Conservation (phyloP, 1,140 invertebrate species). For the Zaprionus lachaisei region DNA sequence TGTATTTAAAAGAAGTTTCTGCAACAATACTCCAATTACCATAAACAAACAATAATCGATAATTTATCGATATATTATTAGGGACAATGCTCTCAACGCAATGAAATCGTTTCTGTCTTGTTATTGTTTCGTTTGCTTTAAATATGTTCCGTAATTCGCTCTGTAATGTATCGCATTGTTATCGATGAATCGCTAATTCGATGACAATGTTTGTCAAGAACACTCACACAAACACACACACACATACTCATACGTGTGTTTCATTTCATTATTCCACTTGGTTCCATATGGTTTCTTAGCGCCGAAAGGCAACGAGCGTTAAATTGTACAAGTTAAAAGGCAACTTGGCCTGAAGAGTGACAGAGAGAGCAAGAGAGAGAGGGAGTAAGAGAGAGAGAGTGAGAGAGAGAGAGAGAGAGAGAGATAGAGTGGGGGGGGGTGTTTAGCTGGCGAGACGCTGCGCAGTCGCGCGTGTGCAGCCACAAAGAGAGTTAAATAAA, state of each 20-base stretch:
- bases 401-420: background rate
- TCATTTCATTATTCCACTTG: conserved; percentile 35
- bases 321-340: conserved; percentile 76
- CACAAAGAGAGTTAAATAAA: background rate
- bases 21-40: background rate
- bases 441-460: conserved; percentile 26
- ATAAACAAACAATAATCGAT: background rate
- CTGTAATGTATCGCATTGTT: background rate
- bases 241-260: background rate
- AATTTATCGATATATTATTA: background rate
- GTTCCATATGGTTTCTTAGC: conserved; percentile 43
- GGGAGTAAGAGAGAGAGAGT: background rate
- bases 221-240: background rate
- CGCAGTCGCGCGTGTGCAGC: conserved; percentile 69
- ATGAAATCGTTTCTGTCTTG: background rate
- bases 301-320: conserved; percentile 63
- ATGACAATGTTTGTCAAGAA: background rate
- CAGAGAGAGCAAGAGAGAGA: background rate
- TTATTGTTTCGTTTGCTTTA: background rate
- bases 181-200: conserved; percentile 28
- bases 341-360: conserved; percentile 20
- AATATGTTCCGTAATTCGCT: background rate
- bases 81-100: background rate
- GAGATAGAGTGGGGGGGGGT: background rate
- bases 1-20: background rate